Evolutionary conservation across 2,797 vertebrate genomes (phyloP), one percentile per base, ranked within the genome.

Genomic region (Falco biarmicus): DNA sequence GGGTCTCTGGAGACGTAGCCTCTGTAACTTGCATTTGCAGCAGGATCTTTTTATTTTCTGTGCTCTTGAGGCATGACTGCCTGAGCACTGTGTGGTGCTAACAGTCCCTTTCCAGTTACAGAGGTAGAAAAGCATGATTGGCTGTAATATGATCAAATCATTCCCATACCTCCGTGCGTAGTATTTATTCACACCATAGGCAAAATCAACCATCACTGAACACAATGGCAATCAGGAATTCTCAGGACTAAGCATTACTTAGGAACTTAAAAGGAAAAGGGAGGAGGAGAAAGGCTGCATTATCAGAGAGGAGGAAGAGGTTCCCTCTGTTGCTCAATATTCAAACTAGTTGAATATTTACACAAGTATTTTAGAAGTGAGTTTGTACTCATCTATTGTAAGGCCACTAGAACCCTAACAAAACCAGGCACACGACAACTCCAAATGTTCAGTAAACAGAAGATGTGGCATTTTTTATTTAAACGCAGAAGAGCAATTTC

Each of bases 141-240:
- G 31, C 43, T 89, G 71, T 50, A 83, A 50, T 17, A 34, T 1
- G 29, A 87, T 45, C 77, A 29, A 68, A 39, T 25, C 37, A 77
- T 48, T 75, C 43, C n/a, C 9, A 2, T 37, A 56, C 13, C 10
- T 73, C 39, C 0, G 2, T 13, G 28, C 5, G 0, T 13, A 43
- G 37, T 34, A 48, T 59, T 89, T 94, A 92, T 83, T 83, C 78
- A 71, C 37, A 81, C 9, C 29, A 24, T 2, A 56, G 26, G 53
- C 64, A 80, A 89, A 89, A 95, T 0, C 57, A 64, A 47, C 29
- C 4, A 0, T 31, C 29, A n/a, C 16, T 51, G 66, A 92, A 87
- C 39, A 89, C 74, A 87, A 28, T 12, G 16, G 18, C 57, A 57
- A 22, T 61, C 51, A 69, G 43, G 63, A 92, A 63, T 76, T 84